A percentile compares a stretch with the other conserved stretches of the same genome.
phyloP scores from a whole-genome alignment of 2,888 invertebrate species.

The Marasmarcha lunaedactyla region DNA sequence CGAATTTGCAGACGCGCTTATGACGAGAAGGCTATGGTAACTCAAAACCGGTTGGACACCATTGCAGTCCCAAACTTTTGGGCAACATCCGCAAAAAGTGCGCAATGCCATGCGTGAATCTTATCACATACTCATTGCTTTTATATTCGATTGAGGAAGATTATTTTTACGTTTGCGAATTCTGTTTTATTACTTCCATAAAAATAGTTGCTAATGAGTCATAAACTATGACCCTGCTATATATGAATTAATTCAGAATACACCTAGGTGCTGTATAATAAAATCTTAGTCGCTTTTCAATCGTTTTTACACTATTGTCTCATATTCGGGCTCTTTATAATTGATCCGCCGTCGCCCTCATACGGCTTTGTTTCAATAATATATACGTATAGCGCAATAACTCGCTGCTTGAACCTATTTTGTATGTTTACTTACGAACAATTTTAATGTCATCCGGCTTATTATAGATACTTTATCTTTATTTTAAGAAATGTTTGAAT shows the following conservation, averaged over 20 bases:
- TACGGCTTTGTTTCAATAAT: slow-evolving; percentile 47
- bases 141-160: slow-evolving; percentile 1
- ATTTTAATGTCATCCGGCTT: too few species aligned
- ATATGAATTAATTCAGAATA: too few species aligned
- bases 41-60: slow-evolving; percentile 63
- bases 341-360: slow-evolving; percentile 45
- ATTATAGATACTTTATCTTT: background rate
- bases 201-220: too few species aligned
- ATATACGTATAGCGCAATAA: slow-evolving; percentile 51
- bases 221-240: too few species aligned
- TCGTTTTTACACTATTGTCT: slow-evolving; percentile 38
- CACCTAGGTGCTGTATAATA: too few species aligned
- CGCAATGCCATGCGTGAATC: slow-evolving; percentile 40
- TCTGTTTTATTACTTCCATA: too few species aligned
- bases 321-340: slow-evolving; percentile 41
- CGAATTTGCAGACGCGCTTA: slow-evolving; percentile 62
- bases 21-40: slow-evolving; percentile 52
- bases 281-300: too few species aligned
- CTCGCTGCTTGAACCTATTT: slow-evolving; percentile 42
- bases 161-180: too few species aligned
- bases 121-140: too few species aligned
- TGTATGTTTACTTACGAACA: slow-evolving; percentile 11
- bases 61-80: slow-evolving; percentile 55
- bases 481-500: too few species aligned
- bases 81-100: slow-evolving; percentile 66